Evolutionary conservation across 2,797 vertebrate genomes (phyloP).

Genomic region (Falco novaeseelandiae): DNA sequence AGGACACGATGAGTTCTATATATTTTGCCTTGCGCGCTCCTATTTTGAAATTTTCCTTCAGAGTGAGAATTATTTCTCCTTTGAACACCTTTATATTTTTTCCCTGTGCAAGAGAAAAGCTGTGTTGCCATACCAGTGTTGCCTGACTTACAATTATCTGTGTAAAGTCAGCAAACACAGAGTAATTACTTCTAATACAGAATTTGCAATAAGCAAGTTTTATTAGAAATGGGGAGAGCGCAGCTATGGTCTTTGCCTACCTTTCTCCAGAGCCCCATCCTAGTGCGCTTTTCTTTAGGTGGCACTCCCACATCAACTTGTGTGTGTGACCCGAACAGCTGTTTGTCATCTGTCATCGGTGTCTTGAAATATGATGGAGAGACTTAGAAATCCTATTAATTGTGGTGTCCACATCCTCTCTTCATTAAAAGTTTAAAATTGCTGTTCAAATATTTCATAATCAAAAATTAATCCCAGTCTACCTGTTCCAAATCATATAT

Average conservation of each 20-base stretch:
- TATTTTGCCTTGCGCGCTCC: neutral
- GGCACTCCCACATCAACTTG: constrained; percentile 45
- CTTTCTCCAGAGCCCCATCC: neutral
- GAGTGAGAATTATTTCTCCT: constrained; percentile 36
- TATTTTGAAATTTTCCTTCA: constrained; percentile 6
- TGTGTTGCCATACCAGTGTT: neutral
- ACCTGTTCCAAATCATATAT: constrained; percentile 65
- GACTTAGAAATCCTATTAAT: constrained; percentile 35
- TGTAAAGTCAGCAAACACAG: constrained; percentile 29
- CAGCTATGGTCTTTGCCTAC: neutral
- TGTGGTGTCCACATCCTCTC: constrained; percentile 42
- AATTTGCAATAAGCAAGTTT: constrained; percentile 17
- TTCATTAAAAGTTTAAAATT: constrained; percentile 65
- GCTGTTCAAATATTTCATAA: constrained; percentile 62
- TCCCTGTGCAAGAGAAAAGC: neutral
- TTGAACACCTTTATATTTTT: constrained; percentile 17
- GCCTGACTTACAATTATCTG: neutral
- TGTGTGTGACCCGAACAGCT: neutral
- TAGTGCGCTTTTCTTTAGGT: constrained; percentile 29
- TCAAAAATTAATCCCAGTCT: constrained; percentile 68
- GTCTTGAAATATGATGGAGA: constrained; percentile 9
- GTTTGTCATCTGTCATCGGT: constrained; percentile 32
- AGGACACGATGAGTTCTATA: neutral
- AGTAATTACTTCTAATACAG: constrained; percentile 12
- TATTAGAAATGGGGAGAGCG: constrained; percentile 10